Evolutionary conservation across 2,888 invertebrate species (phyloP), one percentile per base, ranked within the genome.

Genomic region (Caprella mutica): DNA sequence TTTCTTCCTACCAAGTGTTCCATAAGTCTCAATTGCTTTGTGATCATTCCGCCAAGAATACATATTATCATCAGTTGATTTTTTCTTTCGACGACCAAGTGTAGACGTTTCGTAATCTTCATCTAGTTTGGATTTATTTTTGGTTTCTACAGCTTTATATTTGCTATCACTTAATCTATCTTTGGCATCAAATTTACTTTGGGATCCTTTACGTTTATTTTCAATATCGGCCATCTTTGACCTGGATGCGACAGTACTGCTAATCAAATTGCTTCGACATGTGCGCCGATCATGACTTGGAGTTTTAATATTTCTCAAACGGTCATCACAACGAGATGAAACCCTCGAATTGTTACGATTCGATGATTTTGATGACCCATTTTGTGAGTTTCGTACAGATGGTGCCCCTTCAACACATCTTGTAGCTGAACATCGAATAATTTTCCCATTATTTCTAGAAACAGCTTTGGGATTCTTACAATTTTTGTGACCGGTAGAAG

Each of bases 71-170:
- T 58, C 59, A 12, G 58, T 55, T 21, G 44, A 5, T 26, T 56
- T 56, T 56, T 64, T 64, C 54, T 59, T 58, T 12, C 54, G 53
- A 12, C 59, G 52, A 23, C 53, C 53, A 4, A 60, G 40, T 9
- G 52, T 55, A 26, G 39, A 30, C 27, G 26, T 53, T 29, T 50
- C 30, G 39, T 29, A 29, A n/a, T 50, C 57, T 19, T 60, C 56
- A 1, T 52, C 59, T 39, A 39, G 50, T 33, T 29, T 29, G 26
- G 24, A 9, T 3, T 51, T 38, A 19, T 48, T 48, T 24, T 51
- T 48, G 17, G 17, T 50, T 26, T 43, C 39, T 21, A 56, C 14
- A 1, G 46, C 21, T 21, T 38, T 30, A 43, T 33, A 46, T 46
- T 35, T 55, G 8, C 14, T 19, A 24, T 55, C 55, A 46, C 12